These are phyloP conservation scores for Limulus polyphemus DNA, from an alignment of 2,888 invertebrate species.

Conservation along the genomic window DNA sequence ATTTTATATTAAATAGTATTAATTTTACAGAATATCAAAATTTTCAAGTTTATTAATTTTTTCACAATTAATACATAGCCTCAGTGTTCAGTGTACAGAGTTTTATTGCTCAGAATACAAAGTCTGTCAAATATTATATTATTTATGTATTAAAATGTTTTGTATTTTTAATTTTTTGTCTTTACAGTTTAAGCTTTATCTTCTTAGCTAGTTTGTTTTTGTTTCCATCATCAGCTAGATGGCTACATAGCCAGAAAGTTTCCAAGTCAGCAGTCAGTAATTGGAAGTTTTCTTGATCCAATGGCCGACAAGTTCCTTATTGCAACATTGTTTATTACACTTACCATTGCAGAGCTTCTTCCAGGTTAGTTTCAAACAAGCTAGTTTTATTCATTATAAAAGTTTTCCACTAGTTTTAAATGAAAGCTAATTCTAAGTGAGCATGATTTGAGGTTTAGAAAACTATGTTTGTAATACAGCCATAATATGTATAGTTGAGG, in stretches of 20 bases:
- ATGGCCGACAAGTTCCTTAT: constrained; percentile 92
- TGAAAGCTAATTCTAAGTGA: too few relatives aligned
- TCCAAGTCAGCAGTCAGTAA: constrained; percentile 76
- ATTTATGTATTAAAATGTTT: constrained; percentile 5
- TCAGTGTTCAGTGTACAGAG: background rate
- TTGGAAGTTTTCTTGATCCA: constrained; percentile 91
- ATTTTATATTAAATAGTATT: constrained; percentile 5
- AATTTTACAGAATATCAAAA: background rate
- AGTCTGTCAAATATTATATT: background rate
- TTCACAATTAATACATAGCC: background rate
- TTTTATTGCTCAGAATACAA: background rate
- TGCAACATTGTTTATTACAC: constrained; percentile 69
- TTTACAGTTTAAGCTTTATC: too few relatives aligned
- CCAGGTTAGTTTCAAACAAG: constrained; percentile 45
- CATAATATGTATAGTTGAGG: too few relatives aligned
- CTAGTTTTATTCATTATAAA: background rate
- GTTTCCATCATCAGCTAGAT: constrained; percentile 52
- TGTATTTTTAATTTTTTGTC: too few relatives aligned
- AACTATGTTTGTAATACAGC: too few relatives aligned
- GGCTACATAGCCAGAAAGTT: constrained; percentile 92
- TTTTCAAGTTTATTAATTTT: constrained; percentile 1
- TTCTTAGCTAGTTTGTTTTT: too few relatives aligned
- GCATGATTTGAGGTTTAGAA: too few relatives aligned
- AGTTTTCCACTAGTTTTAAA: background rate
- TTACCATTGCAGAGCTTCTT: constrained; percentile 72